Evolutionary conservation across 1,140 invertebrate genomes (phyloP), one percentile per base, ranked within the genome.

Genomic region (Trichonephila inaurata): DNA sequence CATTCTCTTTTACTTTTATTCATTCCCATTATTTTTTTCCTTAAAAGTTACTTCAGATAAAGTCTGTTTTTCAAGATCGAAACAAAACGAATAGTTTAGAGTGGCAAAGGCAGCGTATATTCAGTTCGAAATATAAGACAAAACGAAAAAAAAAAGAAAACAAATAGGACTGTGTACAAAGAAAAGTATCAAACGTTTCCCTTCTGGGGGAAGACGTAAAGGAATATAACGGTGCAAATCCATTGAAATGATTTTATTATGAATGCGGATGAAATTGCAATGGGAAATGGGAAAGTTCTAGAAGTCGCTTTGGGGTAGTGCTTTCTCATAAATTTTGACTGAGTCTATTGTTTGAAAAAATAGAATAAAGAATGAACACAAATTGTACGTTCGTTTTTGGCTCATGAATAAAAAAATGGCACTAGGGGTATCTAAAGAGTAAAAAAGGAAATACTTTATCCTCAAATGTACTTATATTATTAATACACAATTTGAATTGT

Each of bases 301-400:
- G 33, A 33, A 28, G 28, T 28, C 14, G 14, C 28, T 51, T 51
- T 10, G 66, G 66, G n/a, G 72, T 16, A 18, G 33, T 77, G 16
- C 6, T 77, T 77, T 77, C 72, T 77, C 72, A 77, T 77, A 40
- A 77, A 77, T 77, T 77, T 77, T 33, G 72, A 77, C 24, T 77
- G 28, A 40, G 24, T 28, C 14, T 18, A 40, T 77, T 77, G 28
- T 40, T 77, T 19, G 69, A 28, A 18, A 16, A 33, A 40, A 40
- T 1, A 77, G 10, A 3, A 69, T 69, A 24, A 24, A 21, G 8
- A 40, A 18, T 77, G 18, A 18, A 40, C 4, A 33, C 72, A 77
- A 64, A 77, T 19, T 33, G 72, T 18, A 12, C 16, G 16, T 7
- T 7, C 5, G 18, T 14, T 19, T 40, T 33, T 18, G 12, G 7